Conservation (phyloP, 2,113 vertebrate genomes). For the Zonotrichia leucophrys region DNA sequence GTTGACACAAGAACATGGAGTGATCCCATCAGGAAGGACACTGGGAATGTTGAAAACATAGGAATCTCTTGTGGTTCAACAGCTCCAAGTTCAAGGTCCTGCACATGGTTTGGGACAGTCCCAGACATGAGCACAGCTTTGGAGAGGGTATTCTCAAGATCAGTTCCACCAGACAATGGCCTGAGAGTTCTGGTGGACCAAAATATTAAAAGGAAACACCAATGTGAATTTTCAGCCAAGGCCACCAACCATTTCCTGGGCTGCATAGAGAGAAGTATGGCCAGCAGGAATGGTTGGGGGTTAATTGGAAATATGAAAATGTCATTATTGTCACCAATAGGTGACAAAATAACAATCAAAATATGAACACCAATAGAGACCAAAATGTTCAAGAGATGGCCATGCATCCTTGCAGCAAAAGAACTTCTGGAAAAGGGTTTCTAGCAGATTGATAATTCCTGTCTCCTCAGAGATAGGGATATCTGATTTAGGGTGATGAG, state of each 20-base stretch:
- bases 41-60: no score
- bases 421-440: not conserved
- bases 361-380: not conserved
- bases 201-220: not conserved
- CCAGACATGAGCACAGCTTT: no score
- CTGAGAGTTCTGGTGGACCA: not conserved
- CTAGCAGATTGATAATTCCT: not conserved
- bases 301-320: fast-evolving
- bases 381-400: not conserved
- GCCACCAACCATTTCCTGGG: not conserved
- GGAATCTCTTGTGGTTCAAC: not conserved
- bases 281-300: not conserved
- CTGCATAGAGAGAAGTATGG: not conserved
- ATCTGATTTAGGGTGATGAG: not conserved
- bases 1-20: no score
- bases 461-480: not conserved
- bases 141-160: not conserved
- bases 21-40: not conserved
- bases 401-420: not conserved
- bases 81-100: not conserved
- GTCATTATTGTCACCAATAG: not conserved
- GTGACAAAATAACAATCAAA: not conserved
- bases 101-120: fast-evolving
- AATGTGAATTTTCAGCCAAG: not conserved
- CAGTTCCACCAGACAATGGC: not conserved